These are phyloP conservation scores for Salvelinus fontinalis DNA, from an alignment of 2,113 vertebrate genomes.

Conservation along the genomic window DNA sequence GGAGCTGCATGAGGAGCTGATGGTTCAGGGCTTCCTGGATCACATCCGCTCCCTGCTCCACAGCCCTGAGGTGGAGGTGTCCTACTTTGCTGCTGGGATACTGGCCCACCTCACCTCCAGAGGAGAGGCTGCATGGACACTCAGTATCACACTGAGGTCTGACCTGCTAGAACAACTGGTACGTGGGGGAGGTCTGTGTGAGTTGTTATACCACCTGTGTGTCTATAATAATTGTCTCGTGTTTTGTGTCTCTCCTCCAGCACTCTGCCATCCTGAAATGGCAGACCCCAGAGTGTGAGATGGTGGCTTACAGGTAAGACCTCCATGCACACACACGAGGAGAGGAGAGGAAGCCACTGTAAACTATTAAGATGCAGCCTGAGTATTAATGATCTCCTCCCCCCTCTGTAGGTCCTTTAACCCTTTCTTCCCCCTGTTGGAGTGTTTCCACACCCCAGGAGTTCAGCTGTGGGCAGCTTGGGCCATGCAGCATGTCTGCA, in stretches of 20 bases:
- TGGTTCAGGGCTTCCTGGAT: conserved; percentile 95
- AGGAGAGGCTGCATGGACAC: conserved; percentile 90
- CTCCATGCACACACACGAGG: not conserved
- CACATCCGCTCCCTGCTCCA: conserved; percentile 92
- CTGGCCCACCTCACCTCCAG: conserved; percentile 95
- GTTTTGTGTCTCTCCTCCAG: conserved; percentile 65
- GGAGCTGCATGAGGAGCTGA: conserved; percentile 92
- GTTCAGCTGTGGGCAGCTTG: conserved; percentile 98
- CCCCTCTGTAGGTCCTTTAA: conserved; percentile 87
- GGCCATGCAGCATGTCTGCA: conserved; percentile 99
- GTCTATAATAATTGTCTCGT: conserved; percentile 1
- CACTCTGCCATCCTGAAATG: conserved; percentile 94
- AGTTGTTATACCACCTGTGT: not conserved
- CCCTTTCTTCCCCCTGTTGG: conserved; percentile 94
- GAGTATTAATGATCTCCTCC: not conserved
- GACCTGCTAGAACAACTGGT: conserved; percentile 93
- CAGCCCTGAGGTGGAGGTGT: conserved; percentile 96
- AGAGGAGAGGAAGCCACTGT: no score
- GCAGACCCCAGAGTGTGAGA: conserved; percentile 96
- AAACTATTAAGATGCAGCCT: no score
- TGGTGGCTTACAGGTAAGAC: conserved; percentile 97
- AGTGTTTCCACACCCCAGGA: conserved; percentile 93
- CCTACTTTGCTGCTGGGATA: conserved; percentile 97
- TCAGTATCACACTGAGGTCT: conserved; percentile 81
- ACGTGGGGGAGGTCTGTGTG: conserved; percentile 33